Conservation (phyloP, 2,113 vertebrate species). For the Rhinoptilus africanus region DNA sequence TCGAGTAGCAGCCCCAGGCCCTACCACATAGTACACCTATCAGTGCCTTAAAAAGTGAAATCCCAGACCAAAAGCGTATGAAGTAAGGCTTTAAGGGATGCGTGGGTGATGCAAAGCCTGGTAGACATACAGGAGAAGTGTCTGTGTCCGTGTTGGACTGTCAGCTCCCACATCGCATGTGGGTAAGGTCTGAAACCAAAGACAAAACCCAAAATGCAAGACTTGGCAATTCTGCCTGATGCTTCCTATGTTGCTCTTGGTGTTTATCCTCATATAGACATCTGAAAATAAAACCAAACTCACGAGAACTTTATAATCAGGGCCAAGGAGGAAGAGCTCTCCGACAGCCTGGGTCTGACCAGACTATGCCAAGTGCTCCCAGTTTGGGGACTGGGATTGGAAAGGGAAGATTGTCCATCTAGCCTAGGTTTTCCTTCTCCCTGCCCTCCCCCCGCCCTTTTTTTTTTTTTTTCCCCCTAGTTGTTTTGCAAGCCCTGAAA, state of each 20-base stretch:
- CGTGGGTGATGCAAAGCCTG: not conserved
- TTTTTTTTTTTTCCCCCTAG: too few relatives aligned
- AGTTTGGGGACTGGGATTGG: not conserved
- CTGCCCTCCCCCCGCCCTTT: rapidly evolving
- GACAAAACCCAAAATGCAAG: not conserved
- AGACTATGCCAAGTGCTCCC: not conserved
- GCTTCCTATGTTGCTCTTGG: not conserved
- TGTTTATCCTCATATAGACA: not conserved
- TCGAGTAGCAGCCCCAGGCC: not conserved
- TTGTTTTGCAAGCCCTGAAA: constrained; percentile 53
- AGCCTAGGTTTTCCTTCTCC: not conserved
- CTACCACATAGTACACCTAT: not conserved
- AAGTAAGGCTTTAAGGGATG: not conserved
- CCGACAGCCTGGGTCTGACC: not conserved
- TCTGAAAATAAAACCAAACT: not conserved
- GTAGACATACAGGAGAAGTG: not conserved
- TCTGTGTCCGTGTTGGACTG: not conserved
- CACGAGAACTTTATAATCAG: not conserved
- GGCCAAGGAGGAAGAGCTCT: not conserved
- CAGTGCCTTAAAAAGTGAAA: not conserved
- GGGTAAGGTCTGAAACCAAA: not conserved
- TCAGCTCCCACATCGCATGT: not conserved
- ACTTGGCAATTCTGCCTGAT: not conserved
- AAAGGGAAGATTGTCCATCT: not conserved
- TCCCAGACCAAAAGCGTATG: not conserved